Evolutionary conservation across 2,888 invertebrate genomes (phyloP).

Genomic region (Machimus rusticus): DNA sequence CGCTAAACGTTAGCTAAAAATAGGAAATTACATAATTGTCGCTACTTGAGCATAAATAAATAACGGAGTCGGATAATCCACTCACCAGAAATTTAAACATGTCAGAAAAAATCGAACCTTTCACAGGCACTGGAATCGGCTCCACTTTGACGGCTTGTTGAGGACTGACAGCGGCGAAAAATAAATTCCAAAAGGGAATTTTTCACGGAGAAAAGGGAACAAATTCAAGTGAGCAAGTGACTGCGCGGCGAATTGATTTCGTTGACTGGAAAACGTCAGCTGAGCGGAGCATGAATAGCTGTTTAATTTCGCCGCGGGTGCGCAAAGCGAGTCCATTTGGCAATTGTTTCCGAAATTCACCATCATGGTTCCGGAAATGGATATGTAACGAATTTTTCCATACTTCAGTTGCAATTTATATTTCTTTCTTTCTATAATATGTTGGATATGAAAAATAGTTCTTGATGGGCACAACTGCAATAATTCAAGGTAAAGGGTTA

Average conservation of each 20-base stretch:
- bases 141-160: slow-evolving; percentile 54
- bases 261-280: not conserved
- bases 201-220: not conserved
- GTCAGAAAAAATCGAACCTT: slow-evolving; percentile 48
- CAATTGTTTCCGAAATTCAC: too few species aligned
- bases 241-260: not conserved
- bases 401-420: too few species aligned
- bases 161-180: not conserved
- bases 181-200: slow-evolving; percentile 14
- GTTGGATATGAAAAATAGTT: too few species aligned
- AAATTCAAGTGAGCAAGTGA: not conserved
- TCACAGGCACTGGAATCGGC: slow-evolving; percentile 41
- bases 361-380: too few species aligned
- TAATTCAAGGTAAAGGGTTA: too few species aligned
- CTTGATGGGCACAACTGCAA: too few species aligned
- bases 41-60: not conserved
- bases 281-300: not conserved
- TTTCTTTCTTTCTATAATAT: too few species aligned
- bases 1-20: slow-evolving; percentile 70
- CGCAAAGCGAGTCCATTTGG: too few species aligned
- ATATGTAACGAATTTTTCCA: too few species aligned
- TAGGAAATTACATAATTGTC: slow-evolving; percentile 48
- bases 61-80: not conserved
- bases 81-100: slow-evolving; percentile 60
- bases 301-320: not conserved